A percentile compares a stretch with the other conserved stretches of the same genome.
Conservation (phyloP, 2,888 invertebrate genomes). For the Drosophila nigricruria region DNA sequence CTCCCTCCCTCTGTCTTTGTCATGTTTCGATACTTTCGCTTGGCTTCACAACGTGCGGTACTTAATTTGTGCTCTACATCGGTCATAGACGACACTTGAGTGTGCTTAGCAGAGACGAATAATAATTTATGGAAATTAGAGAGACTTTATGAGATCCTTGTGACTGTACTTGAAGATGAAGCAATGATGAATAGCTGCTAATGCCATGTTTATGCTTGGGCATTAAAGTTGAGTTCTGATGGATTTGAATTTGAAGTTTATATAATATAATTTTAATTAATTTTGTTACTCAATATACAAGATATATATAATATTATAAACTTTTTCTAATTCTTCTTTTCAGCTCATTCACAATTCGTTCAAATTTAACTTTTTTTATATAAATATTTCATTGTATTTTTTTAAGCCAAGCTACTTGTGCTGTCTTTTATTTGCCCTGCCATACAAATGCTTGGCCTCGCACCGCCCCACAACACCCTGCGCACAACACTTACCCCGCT, state of each 20-base stretch:
- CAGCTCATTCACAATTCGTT: conserved; percentile 21
- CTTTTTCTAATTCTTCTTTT: neutral
- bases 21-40: conserved; percentile 41
- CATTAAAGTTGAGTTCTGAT: neutral
- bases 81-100: conserved; percentile 25
- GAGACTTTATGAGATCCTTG: neutral
- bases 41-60: conserved; percentile 10
- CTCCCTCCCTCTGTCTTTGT: conserved; percentile 1
- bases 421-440: conserved; percentile 1
- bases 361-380: neutral
- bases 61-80: conserved; percentile 48
- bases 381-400: conserved; percentile 10
- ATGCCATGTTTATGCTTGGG: neutral
- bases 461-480: neutral
- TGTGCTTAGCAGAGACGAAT: neutral
- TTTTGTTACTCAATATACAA: too few relatives aligned
- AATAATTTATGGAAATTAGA: conserved; percentile 6
- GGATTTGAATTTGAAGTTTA: too few relatives aligned
- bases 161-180: neutral
- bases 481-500: conserved; percentile 12
- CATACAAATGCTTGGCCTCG: neutral
- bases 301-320: neutral
- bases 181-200: neutral
- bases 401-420: conserved; percentile 34
- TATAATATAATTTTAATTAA: too few relatives aligned